phyloP scores from a whole-genome alignment of 2,888 invertebrate species.

The Argyra leucocephala region DNA sequence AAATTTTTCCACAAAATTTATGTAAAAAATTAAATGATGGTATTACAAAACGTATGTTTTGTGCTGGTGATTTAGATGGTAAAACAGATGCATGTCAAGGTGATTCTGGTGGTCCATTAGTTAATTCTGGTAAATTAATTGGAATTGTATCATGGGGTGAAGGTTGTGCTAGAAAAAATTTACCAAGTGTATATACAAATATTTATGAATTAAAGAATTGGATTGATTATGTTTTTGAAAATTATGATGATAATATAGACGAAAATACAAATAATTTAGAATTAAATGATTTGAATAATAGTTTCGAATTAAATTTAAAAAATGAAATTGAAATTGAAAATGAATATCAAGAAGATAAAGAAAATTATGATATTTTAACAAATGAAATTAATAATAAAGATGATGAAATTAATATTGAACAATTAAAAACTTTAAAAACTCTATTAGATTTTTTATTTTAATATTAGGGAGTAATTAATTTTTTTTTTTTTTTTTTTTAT shows the following conservation, averaged over 20 bases:
- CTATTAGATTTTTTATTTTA: not conserved
- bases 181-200: conserved; percentile 9
- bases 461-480: no score
- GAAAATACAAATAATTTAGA: not conserved
- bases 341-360: not conserved
- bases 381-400: not conserved
- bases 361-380: not conserved
- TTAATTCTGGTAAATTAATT: conserved; percentile 2
- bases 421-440: not conserved
- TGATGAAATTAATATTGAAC: not conserved
- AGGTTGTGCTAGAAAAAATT: conserved; percentile 2
- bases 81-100: conserved; percentile 10
- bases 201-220: conserved; percentile 8
- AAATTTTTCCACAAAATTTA: not conserved
- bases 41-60: conserved; percentile 4
- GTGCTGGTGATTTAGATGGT: conserved; percentile 1
- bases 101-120: conserved; percentile 11
- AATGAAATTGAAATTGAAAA: not conserved
- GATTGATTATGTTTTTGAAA: not conserved
- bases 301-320: no score
- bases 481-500: no score
- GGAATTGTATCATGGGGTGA: conserved; percentile 9
- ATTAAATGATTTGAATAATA: not conserved
- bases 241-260: not conserved
- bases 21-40: conserved; percentile 5